Evolutionary conservation across 2,797 vertebrate genomes (phyloP).

Genomic region (Ceryle rudis): DNA sequence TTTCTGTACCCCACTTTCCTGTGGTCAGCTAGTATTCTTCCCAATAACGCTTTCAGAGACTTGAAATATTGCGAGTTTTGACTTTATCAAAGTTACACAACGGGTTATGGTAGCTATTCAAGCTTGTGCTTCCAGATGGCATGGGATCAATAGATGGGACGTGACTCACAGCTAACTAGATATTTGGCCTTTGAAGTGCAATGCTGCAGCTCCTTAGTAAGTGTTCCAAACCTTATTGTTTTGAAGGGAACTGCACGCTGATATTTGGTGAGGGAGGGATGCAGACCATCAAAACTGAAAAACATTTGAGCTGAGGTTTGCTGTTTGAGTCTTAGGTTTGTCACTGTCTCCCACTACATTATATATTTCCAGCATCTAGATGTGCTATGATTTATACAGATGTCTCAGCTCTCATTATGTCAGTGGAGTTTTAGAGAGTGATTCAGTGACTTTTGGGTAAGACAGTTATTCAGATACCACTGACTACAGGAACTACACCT

Average conservation of each 20-base stretch:
- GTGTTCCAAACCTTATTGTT: background rate
- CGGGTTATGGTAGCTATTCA: background rate
- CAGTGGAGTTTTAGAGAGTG: background rate
- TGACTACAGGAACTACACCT: background rate
- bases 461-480: background rate
- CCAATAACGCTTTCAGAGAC: background rate
- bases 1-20: background rate
- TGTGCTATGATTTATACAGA: background rate
- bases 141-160: slow-evolving; percentile 36
- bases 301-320: background rate
- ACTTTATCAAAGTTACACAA: background rate
- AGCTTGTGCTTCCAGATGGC: slow-evolving; percentile 41
- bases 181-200: background rate
- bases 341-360: background rate
- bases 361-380: background rate
- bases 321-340: background rate
- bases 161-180: slow-evolving; percentile 23
- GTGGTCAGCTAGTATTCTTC: background rate
- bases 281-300: background rate
- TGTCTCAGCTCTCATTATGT: background rate
- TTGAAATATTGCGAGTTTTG: background rate
- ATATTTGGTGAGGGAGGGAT: background rate
- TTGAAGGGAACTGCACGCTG: background rate
- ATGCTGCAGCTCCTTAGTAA: slow-evolving; percentile 10
- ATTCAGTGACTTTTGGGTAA: background rate